Evolutionary conservation across 2,113 vertebrate species (phyloP).

Genomic region (Dasyurus viverrinus): DNA sequence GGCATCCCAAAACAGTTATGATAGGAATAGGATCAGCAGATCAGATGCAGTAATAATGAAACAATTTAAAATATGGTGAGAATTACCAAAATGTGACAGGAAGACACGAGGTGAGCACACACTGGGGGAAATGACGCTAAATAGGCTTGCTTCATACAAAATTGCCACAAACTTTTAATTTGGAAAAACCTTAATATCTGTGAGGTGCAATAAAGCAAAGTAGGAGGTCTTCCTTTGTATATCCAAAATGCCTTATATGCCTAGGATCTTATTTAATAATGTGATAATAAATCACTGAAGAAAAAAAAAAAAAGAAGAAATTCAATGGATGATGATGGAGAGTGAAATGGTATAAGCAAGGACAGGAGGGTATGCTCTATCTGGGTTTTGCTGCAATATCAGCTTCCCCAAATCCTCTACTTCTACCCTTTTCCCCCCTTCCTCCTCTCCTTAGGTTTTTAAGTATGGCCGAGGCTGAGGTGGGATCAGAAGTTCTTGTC

Average conservation of each 20-base stretch:
- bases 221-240: background rate
- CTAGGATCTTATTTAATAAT: background rate
- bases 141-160: background rate
- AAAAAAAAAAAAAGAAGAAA: no score
- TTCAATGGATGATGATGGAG: background rate
- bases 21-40: background rate
- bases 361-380: background rate
- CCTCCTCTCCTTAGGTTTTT: background rate
- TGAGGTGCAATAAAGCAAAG: background rate
- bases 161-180: background rate
- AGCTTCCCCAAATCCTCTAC: background rate
- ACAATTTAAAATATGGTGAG: background rate
- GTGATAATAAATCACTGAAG: background rate
- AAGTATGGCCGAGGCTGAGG: background rate
- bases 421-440: background rate
- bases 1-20: background rate
- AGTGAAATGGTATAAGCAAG: background rate
- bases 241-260: background rate
- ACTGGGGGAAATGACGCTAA: no score
- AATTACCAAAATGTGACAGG: background rate
- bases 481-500: background rate
- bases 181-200: background rate
- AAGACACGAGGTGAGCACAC: background rate
- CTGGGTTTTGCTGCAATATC: background rate
- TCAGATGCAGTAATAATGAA: background rate